Conservation (phyloP, 2,113 vertebrate species). For the Leptosomus discolor region DNA sequence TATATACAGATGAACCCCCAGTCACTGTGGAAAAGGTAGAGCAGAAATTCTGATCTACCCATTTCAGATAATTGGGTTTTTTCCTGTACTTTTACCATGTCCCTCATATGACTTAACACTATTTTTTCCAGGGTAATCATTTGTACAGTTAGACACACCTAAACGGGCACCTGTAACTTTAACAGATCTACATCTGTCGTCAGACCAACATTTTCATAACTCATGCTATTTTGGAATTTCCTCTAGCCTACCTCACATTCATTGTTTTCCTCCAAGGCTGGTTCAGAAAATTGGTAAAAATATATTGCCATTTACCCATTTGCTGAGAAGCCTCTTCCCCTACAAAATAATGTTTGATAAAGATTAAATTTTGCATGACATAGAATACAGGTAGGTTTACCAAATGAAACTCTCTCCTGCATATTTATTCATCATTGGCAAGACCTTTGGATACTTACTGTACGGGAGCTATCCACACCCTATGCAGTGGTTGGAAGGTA, state of each 20-base stretch:
- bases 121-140: neutral
- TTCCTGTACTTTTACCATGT: neutral
- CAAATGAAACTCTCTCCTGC: neutral
- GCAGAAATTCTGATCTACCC: neutral
- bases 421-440: neutral
- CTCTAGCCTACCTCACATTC: neutral
- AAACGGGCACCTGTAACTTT: neutral
- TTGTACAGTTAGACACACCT: neutral
- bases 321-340: neutral
- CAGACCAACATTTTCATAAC: neutral
- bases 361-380: neutral
- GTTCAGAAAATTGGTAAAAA: neutral
- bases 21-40: neutral
- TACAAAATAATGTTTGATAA: neutral
- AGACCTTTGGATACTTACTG: neutral
- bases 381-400: neutral
- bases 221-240: neutral
- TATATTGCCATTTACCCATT: neutral
- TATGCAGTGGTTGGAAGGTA: neutral
- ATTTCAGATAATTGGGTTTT: neutral
- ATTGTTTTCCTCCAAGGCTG: neutral
- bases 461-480: neutral
- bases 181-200: neutral
- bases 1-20: neutral
- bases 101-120: neutral